A percentile compares a stretch with the other conserved stretches of the same genome.
Evolutionary conservation across 2,113 vertebrate species (phyloP).

Genomic region (Fulmarus glacialis): DNA sequence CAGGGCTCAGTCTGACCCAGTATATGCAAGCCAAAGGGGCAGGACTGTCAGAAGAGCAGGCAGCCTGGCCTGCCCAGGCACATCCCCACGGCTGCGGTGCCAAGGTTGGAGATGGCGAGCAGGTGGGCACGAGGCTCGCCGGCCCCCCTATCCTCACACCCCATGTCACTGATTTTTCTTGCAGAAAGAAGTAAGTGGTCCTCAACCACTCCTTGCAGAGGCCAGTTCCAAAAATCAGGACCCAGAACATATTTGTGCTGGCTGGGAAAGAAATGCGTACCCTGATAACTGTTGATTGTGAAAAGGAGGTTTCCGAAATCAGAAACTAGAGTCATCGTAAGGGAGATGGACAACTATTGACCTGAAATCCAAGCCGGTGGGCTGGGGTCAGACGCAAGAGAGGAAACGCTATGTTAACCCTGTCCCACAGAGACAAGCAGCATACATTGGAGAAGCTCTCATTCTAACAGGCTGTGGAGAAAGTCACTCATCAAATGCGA

Average conservation of each 20-base stretch:
- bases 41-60: not conserved
- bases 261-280: not conserved
- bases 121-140: not conserved
- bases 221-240: not conserved
- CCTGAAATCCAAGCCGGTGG: not conserved
- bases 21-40: rapidly evolving
- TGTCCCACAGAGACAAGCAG: not conserved
- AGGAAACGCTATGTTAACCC: rapidly evolving
- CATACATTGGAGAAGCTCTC: not conserved
- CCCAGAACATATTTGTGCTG: not conserved
- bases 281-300: not conserved
- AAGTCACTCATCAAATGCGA: not conserved
- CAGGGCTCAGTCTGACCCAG: not conserved
- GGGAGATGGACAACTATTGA: not conserved
- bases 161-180: not conserved
- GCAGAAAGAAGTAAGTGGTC: not conserved
- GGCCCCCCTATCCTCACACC: rapidly evolving
- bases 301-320: not conserved
- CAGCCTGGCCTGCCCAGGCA: rapidly evolving
- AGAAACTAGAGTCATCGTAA: rapidly evolving
- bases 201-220: not conserved
- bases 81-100: rapidly evolving
- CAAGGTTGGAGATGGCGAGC: rapidly evolving
- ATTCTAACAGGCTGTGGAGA: not conserved
- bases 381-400: not conserved